phyloP scores from a whole-genome alignment of 23 tunicate genomes.

The Ciona savignyi region DNA sequence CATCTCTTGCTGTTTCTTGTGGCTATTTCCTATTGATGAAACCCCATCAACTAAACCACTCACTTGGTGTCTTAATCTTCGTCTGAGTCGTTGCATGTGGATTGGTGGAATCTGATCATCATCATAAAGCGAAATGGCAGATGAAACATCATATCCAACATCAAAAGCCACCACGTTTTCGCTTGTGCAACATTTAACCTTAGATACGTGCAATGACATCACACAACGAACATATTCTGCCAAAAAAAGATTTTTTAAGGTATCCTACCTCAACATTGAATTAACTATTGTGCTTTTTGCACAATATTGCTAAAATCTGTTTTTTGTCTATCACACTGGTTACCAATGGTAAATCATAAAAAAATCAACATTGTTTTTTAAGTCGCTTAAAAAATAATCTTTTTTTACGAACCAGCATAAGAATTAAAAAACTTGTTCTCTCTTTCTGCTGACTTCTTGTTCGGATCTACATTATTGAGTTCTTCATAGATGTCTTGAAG shows the following conservation, averaged over 20 bases:
- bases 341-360: no score
- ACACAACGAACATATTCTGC: slow-evolving; percentile 50
- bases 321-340: no score
- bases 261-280: no score
- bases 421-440: slow-evolving; percentile 57
- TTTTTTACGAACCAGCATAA: slow-evolving; percentile 66
- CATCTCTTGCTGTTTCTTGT: no score
- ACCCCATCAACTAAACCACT: no score
- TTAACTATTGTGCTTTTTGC: no score
- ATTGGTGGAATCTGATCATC: slow-evolving; percentile 53
- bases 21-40: no score
- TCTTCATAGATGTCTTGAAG: slow-evolving; percentile 28
- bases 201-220: slow-evolving; percentile 41
- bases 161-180: slow-evolving; percentile 48
- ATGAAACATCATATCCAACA: slow-evolving; percentile 36
- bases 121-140: slow-evolving; percentile 56
- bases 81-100: slow-evolving; percentile 34
- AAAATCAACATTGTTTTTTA: no score
- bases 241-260: not conserved
- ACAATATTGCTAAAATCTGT: no score
- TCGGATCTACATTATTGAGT: slow-evolving; percentile 51
- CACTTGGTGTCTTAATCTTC: slow-evolving; percentile 68
- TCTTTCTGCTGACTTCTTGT: slow-evolving; percentile 18
- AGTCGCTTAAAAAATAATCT: no score
- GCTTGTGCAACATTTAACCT: slow-evolving; percentile 13